Percentiles rank a stretch among this genome's conserved stretches.
phyloP scores from a whole-genome alignment of 2,113 vertebrate species.

The Amphiprion ocellaris region DNA sequence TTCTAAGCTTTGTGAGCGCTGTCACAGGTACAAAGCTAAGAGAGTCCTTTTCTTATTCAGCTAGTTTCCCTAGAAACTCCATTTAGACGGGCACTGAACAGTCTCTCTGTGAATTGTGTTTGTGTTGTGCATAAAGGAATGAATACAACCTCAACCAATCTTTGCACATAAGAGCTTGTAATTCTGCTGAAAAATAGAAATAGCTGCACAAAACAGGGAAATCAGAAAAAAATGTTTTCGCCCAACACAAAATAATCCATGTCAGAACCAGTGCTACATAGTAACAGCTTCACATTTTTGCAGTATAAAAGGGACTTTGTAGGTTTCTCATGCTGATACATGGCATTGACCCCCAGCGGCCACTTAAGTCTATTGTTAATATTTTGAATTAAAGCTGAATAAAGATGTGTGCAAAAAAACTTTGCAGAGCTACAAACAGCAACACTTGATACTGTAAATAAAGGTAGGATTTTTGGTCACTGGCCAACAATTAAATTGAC shows the following conservation, averaged over 20 bases:
- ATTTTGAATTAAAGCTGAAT: too few species aligned
- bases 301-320: background rate
- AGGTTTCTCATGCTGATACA: too few species aligned
- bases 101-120: background rate
- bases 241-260: constrained; percentile 5
- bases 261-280: background rate
- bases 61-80: constrained; percentile 11
- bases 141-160: background rate
- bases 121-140: background rate
- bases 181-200: background rate
- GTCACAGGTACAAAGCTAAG: constrained; percentile 21
- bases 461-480: too few species aligned
- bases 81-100: constrained; percentile 2
- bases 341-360: background rate
- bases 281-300: too few species aligned
- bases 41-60: background rate
- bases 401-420: too few species aligned
- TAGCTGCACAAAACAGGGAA: too few species aligned
- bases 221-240: too few species aligned
- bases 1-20: background rate
- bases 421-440: too few species aligned
- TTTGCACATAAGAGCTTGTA: background rate
- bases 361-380: background rate
- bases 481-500: too few species aligned
- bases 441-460: too few species aligned